Evolutionary conservation across 2,888 invertebrate species (phyloP).

Genomic region (Pandemis heparana): DNA sequence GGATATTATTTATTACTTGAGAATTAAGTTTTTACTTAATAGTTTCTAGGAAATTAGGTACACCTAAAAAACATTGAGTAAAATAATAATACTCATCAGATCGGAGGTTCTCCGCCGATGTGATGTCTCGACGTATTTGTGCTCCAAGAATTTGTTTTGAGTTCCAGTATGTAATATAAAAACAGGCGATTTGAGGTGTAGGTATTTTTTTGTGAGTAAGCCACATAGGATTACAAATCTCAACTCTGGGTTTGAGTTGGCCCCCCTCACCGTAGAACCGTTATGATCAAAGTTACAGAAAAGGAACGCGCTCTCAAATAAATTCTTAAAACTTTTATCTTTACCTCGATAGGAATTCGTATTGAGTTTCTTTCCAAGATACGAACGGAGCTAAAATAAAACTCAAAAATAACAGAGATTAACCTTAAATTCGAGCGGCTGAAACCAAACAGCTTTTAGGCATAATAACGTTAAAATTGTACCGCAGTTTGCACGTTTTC

Average conservation of each 20-base stretch:
- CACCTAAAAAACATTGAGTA: no score
- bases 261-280: conserved; percentile 49
- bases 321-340: conserved; percentile 80
- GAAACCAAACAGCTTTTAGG: conserved; percentile 31
- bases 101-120: no score
- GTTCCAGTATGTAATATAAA: not conserved
- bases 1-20: not conserved
- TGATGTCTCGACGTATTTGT: no score
- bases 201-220: not conserved
- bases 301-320: conserved; percentile 68
- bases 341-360: conserved; percentile 68
- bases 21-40: no score
- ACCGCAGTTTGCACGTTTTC: conserved; percentile 33
- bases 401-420: conserved; percentile 38
- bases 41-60: no score
- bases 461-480: conserved; percentile 35
- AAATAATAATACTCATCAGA: no score
- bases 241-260: conserved; percentile 22
- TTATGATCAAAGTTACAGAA: conserved; percentile 71
- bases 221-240: conserved; percentile 37
- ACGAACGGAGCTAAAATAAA: conserved; percentile 50
- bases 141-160: no score
- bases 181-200: not conserved
- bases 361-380: conserved; percentile 44
- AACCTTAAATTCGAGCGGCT: conserved; percentile 31